Conservation (phyloP, 2,888 invertebrate genomes). For the Argyresthia albistria region DNA sequence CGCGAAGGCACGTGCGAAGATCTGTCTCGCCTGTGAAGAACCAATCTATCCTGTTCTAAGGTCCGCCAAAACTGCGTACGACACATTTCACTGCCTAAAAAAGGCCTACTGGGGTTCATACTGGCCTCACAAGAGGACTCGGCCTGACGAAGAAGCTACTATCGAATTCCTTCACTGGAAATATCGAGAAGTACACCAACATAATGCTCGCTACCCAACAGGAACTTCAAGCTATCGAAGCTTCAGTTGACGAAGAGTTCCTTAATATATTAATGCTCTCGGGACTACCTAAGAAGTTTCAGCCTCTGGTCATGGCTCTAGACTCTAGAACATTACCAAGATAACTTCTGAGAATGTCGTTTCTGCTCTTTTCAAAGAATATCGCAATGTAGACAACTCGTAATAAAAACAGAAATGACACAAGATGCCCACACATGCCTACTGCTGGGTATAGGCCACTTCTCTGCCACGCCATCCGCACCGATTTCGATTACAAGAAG, state of each 20-base stretch:
- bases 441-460: too few species aligned
- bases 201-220: background rate
- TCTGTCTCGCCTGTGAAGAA: background rate
- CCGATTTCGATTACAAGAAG: too few species aligned
- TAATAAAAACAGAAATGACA: too few species aligned
- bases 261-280: constrained; percentile 13
- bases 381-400: too few species aligned
- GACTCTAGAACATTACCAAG: constrained; percentile 9
- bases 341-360: constrained; percentile 8
- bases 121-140: background rate
- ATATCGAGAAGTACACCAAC: background rate
- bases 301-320: constrained; percentile 16
- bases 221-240: background rate
- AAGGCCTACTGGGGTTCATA: background rate
- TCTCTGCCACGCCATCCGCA: too few species aligned
- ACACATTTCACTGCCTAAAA: background rate
- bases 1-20: background rate
- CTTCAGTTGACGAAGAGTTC: constrained; percentile 14
- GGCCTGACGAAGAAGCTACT: background rate
- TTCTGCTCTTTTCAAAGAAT: background rate
- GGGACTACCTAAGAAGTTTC: constrained; percentile 12
- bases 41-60: background rate
- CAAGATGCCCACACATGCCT: too few species aligned
- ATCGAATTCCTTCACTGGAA: background rate
- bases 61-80: background rate